Conservation (phyloP, 2,888 invertebrate genomes). For the Sphaeridia pumilis region DNA sequence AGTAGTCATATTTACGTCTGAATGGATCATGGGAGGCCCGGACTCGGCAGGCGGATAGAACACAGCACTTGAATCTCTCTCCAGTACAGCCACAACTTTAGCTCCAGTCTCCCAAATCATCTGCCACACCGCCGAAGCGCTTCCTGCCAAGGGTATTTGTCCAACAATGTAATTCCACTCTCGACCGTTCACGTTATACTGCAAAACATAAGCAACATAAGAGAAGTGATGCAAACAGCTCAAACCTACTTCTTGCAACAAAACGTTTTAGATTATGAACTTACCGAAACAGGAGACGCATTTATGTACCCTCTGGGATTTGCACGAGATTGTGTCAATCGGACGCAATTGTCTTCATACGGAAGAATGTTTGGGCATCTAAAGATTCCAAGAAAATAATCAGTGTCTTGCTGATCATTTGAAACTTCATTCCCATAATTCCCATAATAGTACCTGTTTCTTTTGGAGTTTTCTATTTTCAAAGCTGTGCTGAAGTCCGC, state of each 20-base stretch:
- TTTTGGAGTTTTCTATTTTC: conserved; percentile 51
- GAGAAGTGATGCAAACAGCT: neutral
- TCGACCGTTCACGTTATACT: conserved; percentile 71
- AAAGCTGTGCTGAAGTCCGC: conserved; percentile 61
- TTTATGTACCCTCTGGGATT: conserved; percentile 86
- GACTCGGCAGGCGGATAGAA: conserved; percentile 36
- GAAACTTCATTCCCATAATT: too few relatives aligned
- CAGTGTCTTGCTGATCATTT: too few relatives aligned
- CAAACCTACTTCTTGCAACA: neutral
- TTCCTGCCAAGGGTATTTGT: conserved; percentile 54
- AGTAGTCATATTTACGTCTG: conserved; percentile 36
- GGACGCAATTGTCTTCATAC: conserved; percentile 78
- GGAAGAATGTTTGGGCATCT: conserved; percentile 64
- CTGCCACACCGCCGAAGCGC: conserved; percentile 65
- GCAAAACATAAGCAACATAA: conserved; percentile 31
- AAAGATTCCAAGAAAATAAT: too few relatives aligned
- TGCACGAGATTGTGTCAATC: conserved; percentile 64
- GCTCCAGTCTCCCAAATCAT: conserved; percentile 82
- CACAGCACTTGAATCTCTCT: conserved; percentile 39
- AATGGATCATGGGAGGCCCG: conserved; percentile 22
- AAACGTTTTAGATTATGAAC: conserved; percentile 11
- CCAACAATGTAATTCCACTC: conserved; percentile 75
- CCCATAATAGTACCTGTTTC: conserved; percentile 42
- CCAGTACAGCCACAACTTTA: conserved; percentile 64
- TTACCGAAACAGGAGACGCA: conserved; percentile 77